Evolutionary conservation across 2,888 invertebrate species (phyloP).

Genomic region (Thyatira batis): DNA sequence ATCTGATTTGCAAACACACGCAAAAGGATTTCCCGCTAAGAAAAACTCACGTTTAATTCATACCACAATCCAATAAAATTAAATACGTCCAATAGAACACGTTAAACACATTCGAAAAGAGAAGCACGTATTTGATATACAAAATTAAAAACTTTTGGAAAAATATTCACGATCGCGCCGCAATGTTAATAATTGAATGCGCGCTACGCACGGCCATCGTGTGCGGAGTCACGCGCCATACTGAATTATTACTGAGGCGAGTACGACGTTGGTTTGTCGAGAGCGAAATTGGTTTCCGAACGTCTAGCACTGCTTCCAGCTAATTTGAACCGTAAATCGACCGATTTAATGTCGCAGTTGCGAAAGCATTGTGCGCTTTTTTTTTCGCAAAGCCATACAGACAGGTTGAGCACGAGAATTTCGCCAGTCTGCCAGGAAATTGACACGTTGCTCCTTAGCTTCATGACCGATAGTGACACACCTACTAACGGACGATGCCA

Average conservation of each 20-base stretch:
- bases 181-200: constrained; percentile 28
- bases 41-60: constrained; percentile 44
- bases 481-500: constrained; percentile 21
- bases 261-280: constrained; percentile 58
- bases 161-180: constrained; percentile 51
- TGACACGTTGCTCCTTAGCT: constrained; percentile 48
- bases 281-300: constrained; percentile 76
- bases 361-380: constrained; percentile 39
- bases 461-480: constrained; percentile 53
- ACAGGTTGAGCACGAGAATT: constrained; percentile 71
- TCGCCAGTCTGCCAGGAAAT: constrained; percentile 58
- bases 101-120: constrained; percentile 27
- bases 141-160: constrained; percentile 39
- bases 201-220: constrained; percentile 46
- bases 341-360: constrained; percentile 48
- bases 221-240: constrained; percentile 69
- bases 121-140: constrained; percentile 30
- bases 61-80: constrained; percentile 43
- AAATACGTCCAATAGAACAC: constrained; percentile 31
- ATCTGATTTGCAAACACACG: constrained; percentile 50
- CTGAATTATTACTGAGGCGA: constrained; percentile 69
- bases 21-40: constrained; percentile 35
- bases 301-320: constrained; percentile 29
- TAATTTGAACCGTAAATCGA: constrained; percentile 45
- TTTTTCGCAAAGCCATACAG: constrained; percentile 50